Evolutionary conservation across 2,888 invertebrate species (phyloP).

Genomic region (Stenoptilia bipunctidactyla): DNA sequence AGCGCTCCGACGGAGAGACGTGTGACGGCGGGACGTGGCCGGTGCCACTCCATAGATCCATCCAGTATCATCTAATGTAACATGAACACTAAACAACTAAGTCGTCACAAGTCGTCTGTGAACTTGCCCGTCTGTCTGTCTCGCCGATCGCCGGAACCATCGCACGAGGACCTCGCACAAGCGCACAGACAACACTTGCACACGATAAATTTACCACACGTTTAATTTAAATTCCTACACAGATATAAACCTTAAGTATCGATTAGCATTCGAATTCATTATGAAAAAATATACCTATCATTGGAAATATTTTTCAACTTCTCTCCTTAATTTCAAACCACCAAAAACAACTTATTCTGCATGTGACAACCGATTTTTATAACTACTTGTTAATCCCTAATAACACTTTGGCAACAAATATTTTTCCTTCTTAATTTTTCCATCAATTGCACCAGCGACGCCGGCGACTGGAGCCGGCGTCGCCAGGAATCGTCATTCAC

Average conservation of each 20-base stretch:
- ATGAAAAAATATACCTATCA: constrained; percentile 72
- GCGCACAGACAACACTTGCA: constrained; percentile 31
- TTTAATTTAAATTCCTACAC: constrained; percentile 65
- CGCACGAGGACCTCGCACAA: background rate
- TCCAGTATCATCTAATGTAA: constrained; percentile 62
- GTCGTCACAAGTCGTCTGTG: constrained; percentile 32
- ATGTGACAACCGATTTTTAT: constrained; percentile 67
- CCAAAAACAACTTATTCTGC: constrained; percentile 69
- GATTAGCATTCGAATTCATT: constrained; percentile 67
- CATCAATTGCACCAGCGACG: constrained; percentile 50
- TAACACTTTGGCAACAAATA: constrained; percentile 72
- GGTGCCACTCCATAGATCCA: constrained; percentile 36
- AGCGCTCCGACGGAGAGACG: no score
- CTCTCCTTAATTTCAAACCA: constrained; percentile 62
- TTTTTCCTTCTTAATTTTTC: constrained; percentile 30
- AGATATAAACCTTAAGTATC: constrained; percentile 67
- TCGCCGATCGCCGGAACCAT: no score
- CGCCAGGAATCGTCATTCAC: constrained; percentile 31
- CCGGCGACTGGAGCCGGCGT: constrained; percentile 53
- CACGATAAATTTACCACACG: constrained; percentile 59
- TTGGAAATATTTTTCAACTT: constrained; percentile 69
- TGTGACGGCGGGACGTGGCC: no score
- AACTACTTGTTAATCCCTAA: constrained; percentile 65
- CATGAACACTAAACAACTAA: constrained; percentile 69
- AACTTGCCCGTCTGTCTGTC: no score